Percentiles rank a stretch among this genome's conserved stretches.
Conservation (phyloP, 1,140 invertebrate genomes). For the Nomia melanderi region DNA sequence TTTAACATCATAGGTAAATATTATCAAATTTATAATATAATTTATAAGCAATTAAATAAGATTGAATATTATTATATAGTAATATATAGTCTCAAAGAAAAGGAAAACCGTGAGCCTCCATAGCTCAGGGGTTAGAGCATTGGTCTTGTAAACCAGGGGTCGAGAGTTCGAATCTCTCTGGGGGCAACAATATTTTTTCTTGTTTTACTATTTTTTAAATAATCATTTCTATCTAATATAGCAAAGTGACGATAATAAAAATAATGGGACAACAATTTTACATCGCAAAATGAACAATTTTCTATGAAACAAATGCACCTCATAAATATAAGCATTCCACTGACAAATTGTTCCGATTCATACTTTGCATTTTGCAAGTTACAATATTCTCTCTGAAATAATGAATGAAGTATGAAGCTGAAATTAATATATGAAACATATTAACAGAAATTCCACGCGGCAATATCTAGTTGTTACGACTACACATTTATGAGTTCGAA, state of each 20-base stretch:
- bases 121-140: conserved; percentile 96
- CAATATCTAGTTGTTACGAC: not conserved
- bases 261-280: no score
- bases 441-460: not conserved
- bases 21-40: no score
- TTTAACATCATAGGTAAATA: no score
- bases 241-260: not conserved
- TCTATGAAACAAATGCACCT: no score
- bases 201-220: not conserved
- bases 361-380: not conserved
- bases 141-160: conserved; percentile 97
- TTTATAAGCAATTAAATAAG: not conserved
- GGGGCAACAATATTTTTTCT: conserved; percentile 81
- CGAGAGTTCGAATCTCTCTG: conserved; percentile 93
- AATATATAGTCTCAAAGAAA: not conserved
- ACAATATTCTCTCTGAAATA: not conserved
- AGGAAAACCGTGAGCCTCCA: conserved; percentile 80
- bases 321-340: not conserved
- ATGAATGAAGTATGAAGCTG: no score
- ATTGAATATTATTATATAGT: no score
- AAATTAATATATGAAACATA: not conserved
- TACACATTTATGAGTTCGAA: not conserved
- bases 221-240: not conserved
- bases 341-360: not conserved
- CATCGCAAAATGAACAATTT: no score